Percentiles rank a stretch among this genome's conserved stretches.
These are phyloP conservation scores for Prosapia bicincta DNA, from an alignment of 2,888 invertebrate genomes.

Conservation along the genomic window DNA sequence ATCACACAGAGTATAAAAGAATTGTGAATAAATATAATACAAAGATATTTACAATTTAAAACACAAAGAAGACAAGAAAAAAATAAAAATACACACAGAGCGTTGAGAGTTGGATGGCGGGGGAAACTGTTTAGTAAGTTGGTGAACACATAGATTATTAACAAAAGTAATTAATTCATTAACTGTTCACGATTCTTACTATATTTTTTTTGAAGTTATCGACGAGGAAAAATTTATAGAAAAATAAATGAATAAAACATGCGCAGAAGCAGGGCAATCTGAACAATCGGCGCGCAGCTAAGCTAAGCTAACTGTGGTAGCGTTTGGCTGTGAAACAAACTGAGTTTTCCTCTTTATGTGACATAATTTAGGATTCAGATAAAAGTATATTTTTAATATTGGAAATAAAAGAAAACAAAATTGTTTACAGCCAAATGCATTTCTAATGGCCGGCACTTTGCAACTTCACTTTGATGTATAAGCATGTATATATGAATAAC, in stretches of 20 bases:
- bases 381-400: too few species aligned
- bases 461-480: too few species aligned
- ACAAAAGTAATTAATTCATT: neutral
- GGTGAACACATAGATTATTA: neutral
- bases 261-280: neutral
- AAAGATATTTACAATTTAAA: too few species aligned
- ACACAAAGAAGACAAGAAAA: too few species aligned
- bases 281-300: slow-evolving; percentile 2
- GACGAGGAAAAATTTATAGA: neutral
- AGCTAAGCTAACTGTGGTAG: neutral
- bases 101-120: neutral
- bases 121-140: neutral
- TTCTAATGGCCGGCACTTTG: neutral
- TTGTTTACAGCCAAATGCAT: neutral
- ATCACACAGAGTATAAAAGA: too few species aligned
- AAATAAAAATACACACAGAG: too few species aligned
- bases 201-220: neutral
- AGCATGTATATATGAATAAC: too few species aligned
- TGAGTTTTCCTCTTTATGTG: neutral
- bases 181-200: neutral
- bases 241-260: neutral
- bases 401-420: too few species aligned
- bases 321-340: neutral
- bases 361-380: too few species aligned
- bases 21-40: too few species aligned